These are phyloP conservation scores for Helarctos malayanus DNA, from an alignment of 2,797 vertebrate species.

Conservation along the genomic window DNA sequence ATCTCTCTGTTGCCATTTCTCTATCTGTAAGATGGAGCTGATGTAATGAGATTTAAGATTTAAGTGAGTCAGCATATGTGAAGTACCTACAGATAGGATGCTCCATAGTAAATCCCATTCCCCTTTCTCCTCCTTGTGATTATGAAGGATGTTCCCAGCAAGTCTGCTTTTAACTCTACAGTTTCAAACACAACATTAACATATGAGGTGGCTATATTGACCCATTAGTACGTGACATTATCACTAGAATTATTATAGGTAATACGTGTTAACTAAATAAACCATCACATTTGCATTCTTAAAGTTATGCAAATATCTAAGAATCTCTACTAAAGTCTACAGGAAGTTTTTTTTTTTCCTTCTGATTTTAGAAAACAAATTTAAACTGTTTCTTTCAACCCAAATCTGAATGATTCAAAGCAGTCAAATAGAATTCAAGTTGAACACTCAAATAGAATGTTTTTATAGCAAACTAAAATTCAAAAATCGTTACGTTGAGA, in stretches of 20 bases:
- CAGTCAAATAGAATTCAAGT: not conserved
- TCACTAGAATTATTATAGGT: not conserved
- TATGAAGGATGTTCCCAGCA: not conserved
- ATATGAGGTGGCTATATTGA: not conserved
- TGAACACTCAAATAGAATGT: not conserved
- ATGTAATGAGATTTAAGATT: not conserved
- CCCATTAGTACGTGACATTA: not conserved
- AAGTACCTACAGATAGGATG: not conserved
- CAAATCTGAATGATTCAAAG: not conserved
- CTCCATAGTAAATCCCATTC: not conserved
- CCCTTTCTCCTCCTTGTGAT: not conserved
- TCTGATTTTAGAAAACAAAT: constrained; percentile 30
- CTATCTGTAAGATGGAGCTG: not conserved
- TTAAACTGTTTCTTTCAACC: constrained; percentile 28
- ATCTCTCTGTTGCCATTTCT: not conserved
- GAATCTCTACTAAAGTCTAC: not conserved
- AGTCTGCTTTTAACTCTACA: not conserved
- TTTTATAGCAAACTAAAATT: not conserved
- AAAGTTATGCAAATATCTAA: not conserved
- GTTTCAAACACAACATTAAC: not conserved
- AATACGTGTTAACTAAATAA: not conserved
- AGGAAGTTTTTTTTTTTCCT: constrained; percentile 38
- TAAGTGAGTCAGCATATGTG: not conserved
- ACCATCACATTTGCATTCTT: not conserved
- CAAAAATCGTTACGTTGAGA: not conserved